A percentile compares a stretch with the other conserved stretches of the same genome.
phyloP scores from a whole-genome alignment of 2,797 vertebrate genomes.

The Alcedo quadribrachys region DNA sequence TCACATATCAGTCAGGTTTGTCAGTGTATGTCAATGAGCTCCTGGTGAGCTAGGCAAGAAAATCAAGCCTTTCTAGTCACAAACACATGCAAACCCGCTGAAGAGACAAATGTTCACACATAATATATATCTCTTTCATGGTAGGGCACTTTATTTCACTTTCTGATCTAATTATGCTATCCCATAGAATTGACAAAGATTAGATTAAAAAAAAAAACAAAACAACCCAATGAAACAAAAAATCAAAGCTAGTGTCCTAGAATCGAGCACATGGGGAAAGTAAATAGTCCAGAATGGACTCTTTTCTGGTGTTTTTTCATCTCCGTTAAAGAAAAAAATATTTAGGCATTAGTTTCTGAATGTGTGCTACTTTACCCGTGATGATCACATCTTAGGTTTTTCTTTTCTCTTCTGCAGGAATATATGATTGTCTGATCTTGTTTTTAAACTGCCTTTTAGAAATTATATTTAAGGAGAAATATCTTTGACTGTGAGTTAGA shows the following conservation, averaged over 20 bases:
- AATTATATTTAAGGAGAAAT: conserved; percentile 25
- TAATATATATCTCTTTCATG: not conserved
- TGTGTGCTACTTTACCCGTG: not conserved
- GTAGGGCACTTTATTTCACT: not conserved
- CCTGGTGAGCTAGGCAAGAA: not conserved
- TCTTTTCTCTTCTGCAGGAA: not conserved
- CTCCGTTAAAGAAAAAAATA: not conserved
- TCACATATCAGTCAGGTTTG: not conserved
- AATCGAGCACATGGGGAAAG: not conserved
- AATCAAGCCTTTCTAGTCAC: not conserved
- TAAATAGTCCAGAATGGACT: not conserved
- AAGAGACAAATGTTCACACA: not conserved
- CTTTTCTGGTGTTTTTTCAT: not conserved
- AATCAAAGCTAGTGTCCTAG: not conserved
- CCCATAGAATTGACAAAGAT: not conserved
- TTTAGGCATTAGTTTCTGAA: not conserved
- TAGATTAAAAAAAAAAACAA: not conserved
- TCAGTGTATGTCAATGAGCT: not conserved
- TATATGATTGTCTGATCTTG: not conserved
- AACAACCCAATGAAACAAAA: not conserved
- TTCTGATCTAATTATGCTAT: not conserved
- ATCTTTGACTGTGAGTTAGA: conserved; percentile 28
- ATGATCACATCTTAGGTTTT: not conserved
- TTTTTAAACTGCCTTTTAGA: conserved; percentile 7
- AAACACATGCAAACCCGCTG: not conserved